Base-by-base conservation (phyloP, 1,140 invertebrate species). In the Drosophila sp. region DNA sequence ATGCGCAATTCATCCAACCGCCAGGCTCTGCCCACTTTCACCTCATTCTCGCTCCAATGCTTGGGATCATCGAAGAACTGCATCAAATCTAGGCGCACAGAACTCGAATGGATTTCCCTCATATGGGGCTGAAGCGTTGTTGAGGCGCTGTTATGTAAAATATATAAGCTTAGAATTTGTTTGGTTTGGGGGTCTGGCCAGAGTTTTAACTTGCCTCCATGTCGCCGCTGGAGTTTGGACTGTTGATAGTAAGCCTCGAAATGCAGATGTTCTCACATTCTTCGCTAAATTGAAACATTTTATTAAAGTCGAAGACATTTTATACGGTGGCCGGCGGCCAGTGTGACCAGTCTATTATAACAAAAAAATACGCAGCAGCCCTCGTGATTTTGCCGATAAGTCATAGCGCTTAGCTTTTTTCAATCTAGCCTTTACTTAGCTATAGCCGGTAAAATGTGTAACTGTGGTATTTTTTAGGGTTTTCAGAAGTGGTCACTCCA, bases 11-110 rank as follows among this genome's bases (percentile, higher is more conserved):
- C 99, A 83, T 99, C 98, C 50, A 93, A 92, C 73, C 93, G 96
- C 98, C 98, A 99, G 1, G 96, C 94, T 87, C 98, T 94, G 6
- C 99, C 98, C 69, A 95, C 94, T 93, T 95, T 95, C 5, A 99
- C 94, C 92, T 96, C 95, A 25, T 93, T 91, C 89, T 95, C 94
- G 56, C 94, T 95, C 97, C 97, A 99, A 92, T 98, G 98, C 72
- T 97, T 95, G 82, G 95, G 93, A 56, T 95, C 93, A 93, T 99
- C 98, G 92, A 99, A 99, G 93, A 99, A 99, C 93, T 98, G 96
- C 95, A 97, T 97, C 30, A 97, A 92, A 5, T 93, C 93, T 71
- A 91, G 63, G 7, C 66, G 69, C 32, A 57, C n/a, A 0, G 60
- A 6, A 4, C 38, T 70, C 1, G 80, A 81, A 65, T 91, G 86